A percentile compares a stretch with the other conserved stretches of the same genome.
Evolutionary conservation across 2,797 vertebrate species (phyloP).

Genomic region (Morus bassanus): DNA sequence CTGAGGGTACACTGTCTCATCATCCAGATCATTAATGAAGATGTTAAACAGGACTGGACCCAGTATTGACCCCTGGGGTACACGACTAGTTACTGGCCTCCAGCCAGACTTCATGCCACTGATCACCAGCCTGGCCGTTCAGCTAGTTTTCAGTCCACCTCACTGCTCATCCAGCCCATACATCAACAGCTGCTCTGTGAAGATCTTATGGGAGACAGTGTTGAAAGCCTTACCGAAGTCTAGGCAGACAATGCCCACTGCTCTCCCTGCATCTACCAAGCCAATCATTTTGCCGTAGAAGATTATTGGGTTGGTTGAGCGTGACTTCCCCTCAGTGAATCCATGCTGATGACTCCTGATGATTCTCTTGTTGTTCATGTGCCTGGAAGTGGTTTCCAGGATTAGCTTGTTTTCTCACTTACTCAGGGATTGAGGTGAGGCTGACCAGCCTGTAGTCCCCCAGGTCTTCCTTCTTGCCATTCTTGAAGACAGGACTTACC

Average conservation of each 20-base stretch:
- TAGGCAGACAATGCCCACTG: not conserved
- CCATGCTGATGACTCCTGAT: not conserved
- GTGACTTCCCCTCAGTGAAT: not conserved
- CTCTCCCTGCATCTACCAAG: not conserved
- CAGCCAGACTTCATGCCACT: not conserved
- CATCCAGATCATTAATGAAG: not conserved
- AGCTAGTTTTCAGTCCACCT: not conserved
- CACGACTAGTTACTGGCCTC: not conserved
- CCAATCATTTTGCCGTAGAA: not conserved
- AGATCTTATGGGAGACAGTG: not conserved
- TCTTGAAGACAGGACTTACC: not conserved
- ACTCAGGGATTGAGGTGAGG: not conserved
- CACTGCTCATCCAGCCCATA: not conserved
- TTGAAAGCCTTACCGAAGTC: not conserved
- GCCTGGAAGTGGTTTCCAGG: not conserved
- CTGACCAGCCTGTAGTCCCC: not conserved
- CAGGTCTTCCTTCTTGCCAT: not conserved
- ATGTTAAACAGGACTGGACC: not conserved
- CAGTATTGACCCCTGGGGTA: not conserved
- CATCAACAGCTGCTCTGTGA: not conserved
- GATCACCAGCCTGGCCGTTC: not conserved
- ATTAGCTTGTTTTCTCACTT: not conserved
- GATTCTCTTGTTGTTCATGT: not conserved
- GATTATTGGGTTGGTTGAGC: not conserved
- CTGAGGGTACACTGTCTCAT: not conserved